A percentile compares a stretch with the other conserved stretches of the same genome.
phyloP scores from a whole-genome alignment of 1,140 invertebrate species.

The Zaprionus davidi region DNA sequence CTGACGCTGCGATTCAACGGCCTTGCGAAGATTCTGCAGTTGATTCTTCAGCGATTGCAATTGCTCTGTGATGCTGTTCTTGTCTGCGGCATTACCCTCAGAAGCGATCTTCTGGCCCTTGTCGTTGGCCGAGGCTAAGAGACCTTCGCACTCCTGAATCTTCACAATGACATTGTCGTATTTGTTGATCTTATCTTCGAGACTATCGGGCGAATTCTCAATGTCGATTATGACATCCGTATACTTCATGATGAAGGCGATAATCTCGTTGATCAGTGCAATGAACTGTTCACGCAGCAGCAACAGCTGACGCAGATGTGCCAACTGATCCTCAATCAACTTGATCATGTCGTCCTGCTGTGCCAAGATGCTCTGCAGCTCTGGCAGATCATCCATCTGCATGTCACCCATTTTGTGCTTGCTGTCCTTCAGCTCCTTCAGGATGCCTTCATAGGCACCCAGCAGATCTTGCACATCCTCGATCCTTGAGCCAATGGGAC shows the following conservation, averaged over 20 bases:
- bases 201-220: slow-evolving; percentile 90
- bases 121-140: slow-evolving; percentile 92
- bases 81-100: slow-evolving; percentile 93
- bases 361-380: slow-evolving; percentile 90
- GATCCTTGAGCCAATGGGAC: slow-evolving; percentile 92
- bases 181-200: slow-evolving; percentile 94
- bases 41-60: slow-evolving; percentile 94
- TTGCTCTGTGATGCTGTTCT: slow-evolving; percentile 94
- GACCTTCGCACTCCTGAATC: slow-evolving; percentile 95
- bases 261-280: slow-evolving; percentile 93
- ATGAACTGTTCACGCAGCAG: slow-evolving; percentile 94
- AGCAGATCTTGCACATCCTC: slow-evolving; percentile 93
- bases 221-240: slow-evolving; percentile 93
- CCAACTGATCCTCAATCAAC: slow-evolving; percentile 93
- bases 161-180: slow-evolving; percentile 94
- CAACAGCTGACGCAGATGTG: slow-evolving; percentile 90
- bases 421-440: slow-evolving; percentile 92
- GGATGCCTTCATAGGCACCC: slow-evolving; percentile 90
- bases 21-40: slow-evolving; percentile 90
- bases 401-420: slow-evolving; percentile 91
- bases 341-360: slow-evolving; percentile 94
- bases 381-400: slow-evolving; percentile 89
- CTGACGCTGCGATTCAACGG: slow-evolving; percentile 93
- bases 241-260: slow-evolving; percentile 93
- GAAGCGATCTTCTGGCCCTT: slow-evolving; percentile 96